Base-by-base conservation (phyloP, 2,113 vertebrate species). In the Pontoporia blainvillei region DNA sequence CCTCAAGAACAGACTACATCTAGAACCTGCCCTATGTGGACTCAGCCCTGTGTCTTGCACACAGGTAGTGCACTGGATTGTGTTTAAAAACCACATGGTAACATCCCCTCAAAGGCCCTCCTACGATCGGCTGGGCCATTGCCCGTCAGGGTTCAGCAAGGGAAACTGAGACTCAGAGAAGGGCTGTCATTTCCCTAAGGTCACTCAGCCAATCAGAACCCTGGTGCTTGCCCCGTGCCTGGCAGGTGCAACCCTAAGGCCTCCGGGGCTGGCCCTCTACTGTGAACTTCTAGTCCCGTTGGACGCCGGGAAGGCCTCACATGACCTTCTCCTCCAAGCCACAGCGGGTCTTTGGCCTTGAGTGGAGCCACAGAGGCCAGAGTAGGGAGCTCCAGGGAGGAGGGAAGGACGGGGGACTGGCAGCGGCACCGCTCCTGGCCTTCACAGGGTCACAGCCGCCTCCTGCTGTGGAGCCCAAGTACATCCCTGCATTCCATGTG, bases 81-180 rank as follows among this genome's bases (percentile, higher is more conserved):
- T n/a, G 41, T 36, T 52, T 54, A 81, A 15, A 91, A 96, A 36
- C 69, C 57, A 78, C 44, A 61, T 23, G 6, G 0, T 29, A n/a
- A 20, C 15, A 4, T 62, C 21, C 6, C 72, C n/a, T 18, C 18
- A 6, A 41, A 23, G 78, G 61, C 9, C 52, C 36, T 52, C 39
- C 2, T 10, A 0, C 0, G 5, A 41, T 21, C 4, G 1, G 17
- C 57, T 17, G 8, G 61, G 36, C 61, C 9, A 5, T 23, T 62
- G 29, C 39, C 49, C 49, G 46, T 78, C 64, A 17, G 66, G 21
- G 29, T 69, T 61, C 46, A 27, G 23, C 23, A 46, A 57, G 44
- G 52, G 71, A 72, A 44, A n/a, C 11, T 17, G 54, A 66, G 61
- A 31, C 39, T 46, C n/a, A 10, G 41, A 25, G n/a, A 84, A 52